Conservation (phyloP, 2,888 invertebrate genomes). For the Melipona beecheii region DNA sequence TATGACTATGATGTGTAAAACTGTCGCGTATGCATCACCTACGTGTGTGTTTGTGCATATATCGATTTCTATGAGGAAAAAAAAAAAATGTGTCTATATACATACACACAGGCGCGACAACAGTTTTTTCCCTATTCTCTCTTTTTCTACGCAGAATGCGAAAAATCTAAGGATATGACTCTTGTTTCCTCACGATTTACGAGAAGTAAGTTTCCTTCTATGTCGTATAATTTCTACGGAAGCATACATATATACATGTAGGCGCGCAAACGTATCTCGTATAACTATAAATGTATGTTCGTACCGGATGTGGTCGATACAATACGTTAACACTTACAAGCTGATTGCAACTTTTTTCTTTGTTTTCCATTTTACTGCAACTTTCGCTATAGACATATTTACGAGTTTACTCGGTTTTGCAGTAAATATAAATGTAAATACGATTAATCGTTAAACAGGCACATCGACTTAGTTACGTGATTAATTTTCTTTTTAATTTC, state of each 20-base stretch:
- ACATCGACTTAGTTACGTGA: conserved; percentile 82
- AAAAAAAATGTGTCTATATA: conserved; percentile 3
- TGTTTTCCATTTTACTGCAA: conserved; percentile 6
- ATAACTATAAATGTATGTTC: conserved; percentile 36
- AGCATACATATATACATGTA: conserved; percentile 71
- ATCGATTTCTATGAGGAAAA: conserved; percentile 21
- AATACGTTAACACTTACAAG: conserved; percentile 63
- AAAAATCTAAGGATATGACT: conserved; percentile 76
- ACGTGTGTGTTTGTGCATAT: conserved; percentile 38
- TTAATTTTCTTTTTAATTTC: conserved; percentile 14
- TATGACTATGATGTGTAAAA: conserved; percentile 52
- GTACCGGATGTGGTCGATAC: conserved; percentile 39
- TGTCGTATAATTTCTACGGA: conserved; percentile 70
- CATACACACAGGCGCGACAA: conserved; percentile 48
- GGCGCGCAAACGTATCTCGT: conserved; percentile 45
- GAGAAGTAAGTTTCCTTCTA: conserved; percentile 44
- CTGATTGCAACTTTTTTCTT: conserved; percentile 57
- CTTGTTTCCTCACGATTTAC: conserved; percentile 56
- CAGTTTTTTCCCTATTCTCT: not conserved
- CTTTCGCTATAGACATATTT: conserved; percentile 15
- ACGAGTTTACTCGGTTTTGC: conserved; percentile 27
- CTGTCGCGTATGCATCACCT: conserved; percentile 20
- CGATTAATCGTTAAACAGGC: conserved; percentile 82
- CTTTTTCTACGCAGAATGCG: conserved; percentile 29
- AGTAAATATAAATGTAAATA: conserved; percentile 71